Percentiles rank a stretch among this genome's conserved stretches.
Evolutionary conservation across 2,113 vertebrate species (phyloP).

Genomic region (Erythrolamprus reginae): DNA sequence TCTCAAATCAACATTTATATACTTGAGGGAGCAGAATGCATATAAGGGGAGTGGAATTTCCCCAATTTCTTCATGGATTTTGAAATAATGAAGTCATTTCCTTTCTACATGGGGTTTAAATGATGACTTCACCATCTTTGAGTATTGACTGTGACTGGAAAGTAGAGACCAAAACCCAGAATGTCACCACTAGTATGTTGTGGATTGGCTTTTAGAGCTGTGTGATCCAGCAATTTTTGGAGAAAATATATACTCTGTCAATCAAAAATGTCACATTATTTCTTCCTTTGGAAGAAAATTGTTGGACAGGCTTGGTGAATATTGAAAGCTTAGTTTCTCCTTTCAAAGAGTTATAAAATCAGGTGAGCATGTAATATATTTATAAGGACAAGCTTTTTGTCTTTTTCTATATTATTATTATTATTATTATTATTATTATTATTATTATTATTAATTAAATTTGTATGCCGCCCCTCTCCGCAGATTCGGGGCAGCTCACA

Average conservation of each 20-base stretch:
- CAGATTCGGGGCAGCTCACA: too few species aligned
- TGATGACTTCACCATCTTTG: background rate
- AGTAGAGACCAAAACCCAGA: background rate
- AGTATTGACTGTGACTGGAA: background rate
- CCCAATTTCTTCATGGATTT: background rate
- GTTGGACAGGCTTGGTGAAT: background rate
- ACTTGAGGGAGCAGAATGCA: background rate
- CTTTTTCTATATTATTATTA: background rate
- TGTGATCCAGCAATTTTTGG: background rate
- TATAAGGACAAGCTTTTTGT: background rate
- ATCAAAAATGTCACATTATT: background rate
- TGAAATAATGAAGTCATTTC: background rate
- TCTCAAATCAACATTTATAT: background rate
- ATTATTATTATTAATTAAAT: too few species aligned
- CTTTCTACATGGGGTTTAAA: background rate
- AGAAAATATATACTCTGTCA: background rate
- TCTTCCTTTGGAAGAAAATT: background rate
- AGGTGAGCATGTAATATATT: background rate
- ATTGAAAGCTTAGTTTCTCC: background rate
- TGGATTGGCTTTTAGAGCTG: background rate
- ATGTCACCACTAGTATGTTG: background rate
- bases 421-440: too few species aligned
- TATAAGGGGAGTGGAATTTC: background rate
- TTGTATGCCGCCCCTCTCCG: too few species aligned
- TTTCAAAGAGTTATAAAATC: background rate